A percentile compares a stretch with the other conserved stretches of the same genome.
Conservation (phyloP, 2,113 vertebrate species). For the Rhadina sibilatrix region DNA sequence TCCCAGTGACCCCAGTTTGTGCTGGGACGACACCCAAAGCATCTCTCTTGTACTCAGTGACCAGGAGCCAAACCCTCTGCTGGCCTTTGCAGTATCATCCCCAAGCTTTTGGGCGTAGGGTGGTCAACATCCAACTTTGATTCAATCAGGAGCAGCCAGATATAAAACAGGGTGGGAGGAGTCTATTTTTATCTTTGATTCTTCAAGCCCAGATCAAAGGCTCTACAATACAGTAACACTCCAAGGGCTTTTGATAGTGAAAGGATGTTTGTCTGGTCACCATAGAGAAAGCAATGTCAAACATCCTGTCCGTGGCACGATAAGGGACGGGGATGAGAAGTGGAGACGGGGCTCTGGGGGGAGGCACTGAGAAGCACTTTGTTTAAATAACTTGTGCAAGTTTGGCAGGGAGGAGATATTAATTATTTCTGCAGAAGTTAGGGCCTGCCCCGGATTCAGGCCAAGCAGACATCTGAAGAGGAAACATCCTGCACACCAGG, state of each 20-base stretch:
- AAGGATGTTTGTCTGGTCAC: constrained; percentile 56
- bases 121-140: not conserved
- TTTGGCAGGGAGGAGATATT: constrained; percentile 11
- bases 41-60: not conserved
- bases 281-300: constrained; percentile 50
- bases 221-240: constrained; percentile 24
- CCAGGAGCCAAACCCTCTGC: not conserved
- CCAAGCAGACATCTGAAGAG: constrained; percentile 41
- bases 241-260: constrained; percentile 41
- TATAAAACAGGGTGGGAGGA: not conserved
- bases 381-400: constrained; percentile 45
- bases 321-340: constrained; percentile 34
- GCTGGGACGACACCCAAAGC: not conserved
- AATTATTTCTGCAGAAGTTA: constrained; percentile 60
- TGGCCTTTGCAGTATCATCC: not conserved
- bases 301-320: constrained; percentile 28
- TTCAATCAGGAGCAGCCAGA: not conserved
- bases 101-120: not conserved
- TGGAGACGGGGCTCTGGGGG: not conserved
- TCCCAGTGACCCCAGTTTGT: not conserved
- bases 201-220: constrained; percentile 64
- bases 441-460: not conserved
- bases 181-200: constrained; percentile 45
- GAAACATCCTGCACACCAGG: constrained; percentile 50
- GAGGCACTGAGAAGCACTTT: constrained; percentile 16